phyloP scores from a whole-genome alignment of 92 coral and sea anemone species.

The Zoanthus sansibaricus region DNA sequence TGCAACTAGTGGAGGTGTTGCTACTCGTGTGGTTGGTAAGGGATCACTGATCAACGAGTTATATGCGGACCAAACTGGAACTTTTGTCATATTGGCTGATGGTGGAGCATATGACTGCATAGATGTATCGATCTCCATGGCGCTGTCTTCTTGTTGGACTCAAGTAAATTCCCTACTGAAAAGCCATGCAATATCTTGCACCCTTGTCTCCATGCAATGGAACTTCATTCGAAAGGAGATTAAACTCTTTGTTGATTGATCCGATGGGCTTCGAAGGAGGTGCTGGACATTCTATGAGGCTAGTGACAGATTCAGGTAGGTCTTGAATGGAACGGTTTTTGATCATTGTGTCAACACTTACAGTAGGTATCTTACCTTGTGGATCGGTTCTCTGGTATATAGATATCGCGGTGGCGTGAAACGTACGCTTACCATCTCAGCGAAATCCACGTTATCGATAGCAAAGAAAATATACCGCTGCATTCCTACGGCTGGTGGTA shows the following conservation, averaged over 20 bases:
- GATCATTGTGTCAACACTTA: not conserved
- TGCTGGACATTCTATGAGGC: slow-evolving; percentile 64
- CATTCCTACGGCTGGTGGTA: slow-evolving; percentile 62
- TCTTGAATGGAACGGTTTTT: not conserved
- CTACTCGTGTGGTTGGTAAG: slow-evolving; percentile 48
- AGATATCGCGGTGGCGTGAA: slow-evolving; percentile 71
- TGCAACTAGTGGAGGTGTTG: slow-evolving; percentile 58
- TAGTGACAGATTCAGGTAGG: slow-evolving; percentile 9
- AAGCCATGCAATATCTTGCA: slow-evolving; percentile 64
- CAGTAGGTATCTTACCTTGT: slow-evolving; percentile 38
- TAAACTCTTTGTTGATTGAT: slow-evolving; percentile 41
- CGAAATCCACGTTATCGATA: slow-evolving; percentile 63
- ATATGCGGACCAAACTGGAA: slow-evolving; percentile 69
- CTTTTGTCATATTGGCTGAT: not conserved
- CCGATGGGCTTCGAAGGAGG: slow-evolving; percentile 61
- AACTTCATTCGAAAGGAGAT: slow-evolving; percentile 43
- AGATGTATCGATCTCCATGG: slow-evolving; percentile 23
- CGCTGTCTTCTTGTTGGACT: slow-evolving; percentile 26
- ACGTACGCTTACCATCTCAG: slow-evolving; percentile 31
- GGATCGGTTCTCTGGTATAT: slow-evolving; percentile 61
- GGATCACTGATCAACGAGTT: slow-evolving; percentile 52
- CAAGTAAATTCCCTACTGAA: slow-evolving; percentile 47
- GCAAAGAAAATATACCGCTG: slow-evolving; percentile 64
- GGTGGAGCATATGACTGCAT: slow-evolving; percentile 20
- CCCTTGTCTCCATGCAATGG: slow-evolving; percentile 31